Evolutionary conservation across 2,888 invertebrate genomes (phyloP), one percentile per base, ranked within the genome.

Genomic region (Pristionchus fissidentatus): DNA sequence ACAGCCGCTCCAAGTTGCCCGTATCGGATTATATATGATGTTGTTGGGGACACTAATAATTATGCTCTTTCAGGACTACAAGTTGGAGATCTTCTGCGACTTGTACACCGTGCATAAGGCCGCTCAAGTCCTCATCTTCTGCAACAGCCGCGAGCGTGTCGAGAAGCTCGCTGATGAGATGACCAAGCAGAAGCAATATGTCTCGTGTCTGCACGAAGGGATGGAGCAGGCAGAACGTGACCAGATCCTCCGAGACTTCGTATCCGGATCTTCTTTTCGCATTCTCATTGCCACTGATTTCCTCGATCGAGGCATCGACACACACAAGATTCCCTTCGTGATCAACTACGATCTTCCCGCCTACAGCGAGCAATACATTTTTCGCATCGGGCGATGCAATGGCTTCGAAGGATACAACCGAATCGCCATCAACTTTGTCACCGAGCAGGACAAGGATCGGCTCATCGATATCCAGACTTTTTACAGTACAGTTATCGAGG

Each of bases 321-420:
- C 99, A 83, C 99, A 99, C 93, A 99, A 99, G 94, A 98, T 99
- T 52, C 98, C 98, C 35, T 95, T 99, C 93, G 99, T 99, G 94
- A 99, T 99, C 93, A 99, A 99, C 94, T 99, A 98, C 94, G 99
- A 99, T 95, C 95, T 99, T 94, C 99, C 99, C 89, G 97, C 97
- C 88, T 99, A 99, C 94, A 95, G 98, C 91, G 99, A 99, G 94
- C 98, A 98, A 94, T 99, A 99, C 94, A 99, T 99, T 94, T 99
- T 99, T 94, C 96, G 99, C 95, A 99, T 99, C 94, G 99, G 99
- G 93, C 96, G 99, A 94, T 97, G 98, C 94, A 99, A 99, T 93
- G 96, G 99, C 94, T 99, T 99, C 93, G 99, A n/a, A n/a, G n/a
- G 99, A 93, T 96, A 98, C 94, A 99, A 99, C 94, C 99, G 99